phyloP scores from a whole-genome alignment of 2,797 vertebrate genomes.

The Caiman crocodilus region DNA sequence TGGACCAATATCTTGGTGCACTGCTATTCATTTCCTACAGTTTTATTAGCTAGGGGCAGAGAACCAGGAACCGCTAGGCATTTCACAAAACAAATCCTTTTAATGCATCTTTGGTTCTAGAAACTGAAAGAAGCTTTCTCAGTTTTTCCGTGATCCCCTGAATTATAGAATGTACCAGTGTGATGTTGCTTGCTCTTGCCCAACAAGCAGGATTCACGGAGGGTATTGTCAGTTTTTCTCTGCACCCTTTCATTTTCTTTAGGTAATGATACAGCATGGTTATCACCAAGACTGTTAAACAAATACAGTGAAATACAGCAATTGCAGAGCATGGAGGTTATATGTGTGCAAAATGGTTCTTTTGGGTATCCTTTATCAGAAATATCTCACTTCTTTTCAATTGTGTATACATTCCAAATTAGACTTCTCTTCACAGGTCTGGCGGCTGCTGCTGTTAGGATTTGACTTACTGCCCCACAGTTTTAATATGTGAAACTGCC shows the following conservation, averaged over 20 bases:
- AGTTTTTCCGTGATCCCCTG: slow-evolving; percentile 50
- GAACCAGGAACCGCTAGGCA: slow-evolving; percentile 59
- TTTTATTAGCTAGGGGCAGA: slow-evolving; percentile 8
- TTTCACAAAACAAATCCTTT: slow-evolving; percentile 42
- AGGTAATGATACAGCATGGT: not conserved
- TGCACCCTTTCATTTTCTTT: slow-evolving; percentile 37
- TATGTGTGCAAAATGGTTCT: not conserved
- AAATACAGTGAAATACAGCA: not conserved
- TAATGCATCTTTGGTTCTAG: slow-evolving; percentile 60
- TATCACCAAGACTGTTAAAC: not conserved
- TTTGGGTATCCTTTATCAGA: not conserved
- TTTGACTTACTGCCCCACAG: not conserved
- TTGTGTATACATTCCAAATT: not conserved
- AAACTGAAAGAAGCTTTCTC: slow-evolving; percentile 62
- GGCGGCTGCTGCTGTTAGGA: not conserved
- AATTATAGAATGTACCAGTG: slow-evolving; percentile 38
- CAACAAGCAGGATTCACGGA: not conserved
- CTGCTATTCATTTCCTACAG: not conserved
- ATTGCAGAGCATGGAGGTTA: not conserved
- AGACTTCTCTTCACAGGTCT: not conserved
- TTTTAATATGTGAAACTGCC: not conserved
- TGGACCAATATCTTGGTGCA: too few relatives aligned
- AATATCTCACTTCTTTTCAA: not conserved
- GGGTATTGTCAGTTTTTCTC: not conserved
- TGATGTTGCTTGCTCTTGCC: slow-evolving; percentile 21